Percentiles rank a stretch among this genome's conserved stretches.
These are phyloP conservation scores for Oxygymnocypris stewartii DNA, from an alignment of 2,113 vertebrate genomes.

Conservation along the genomic window DNA sequence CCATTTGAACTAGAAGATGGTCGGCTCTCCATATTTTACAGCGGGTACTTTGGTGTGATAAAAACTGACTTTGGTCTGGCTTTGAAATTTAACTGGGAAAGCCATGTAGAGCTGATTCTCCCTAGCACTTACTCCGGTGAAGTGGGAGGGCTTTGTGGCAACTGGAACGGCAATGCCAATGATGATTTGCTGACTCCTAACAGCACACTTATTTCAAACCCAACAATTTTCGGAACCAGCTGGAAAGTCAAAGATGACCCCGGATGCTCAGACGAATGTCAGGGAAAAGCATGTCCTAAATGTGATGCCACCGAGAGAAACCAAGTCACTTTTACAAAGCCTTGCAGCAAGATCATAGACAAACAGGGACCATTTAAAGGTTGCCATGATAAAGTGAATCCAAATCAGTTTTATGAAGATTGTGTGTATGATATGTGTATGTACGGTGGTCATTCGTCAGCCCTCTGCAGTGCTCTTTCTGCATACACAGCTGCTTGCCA, in stretches of 20 bases:
- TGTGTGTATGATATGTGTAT: slow-evolving; percentile 70
- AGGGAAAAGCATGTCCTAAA: slow-evolving; percentile 45
- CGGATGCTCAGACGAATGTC: slow-evolving; percentile 53
- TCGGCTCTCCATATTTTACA: slow-evolving; percentile 46
- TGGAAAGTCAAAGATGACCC: slow-evolving; percentile 61
- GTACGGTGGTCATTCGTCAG: slow-evolving; percentile 62
- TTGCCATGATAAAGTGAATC: slow-evolving; percentile 60
- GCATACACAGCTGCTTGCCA: slow-evolving; percentile 68
- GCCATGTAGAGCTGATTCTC: slow-evolving; percentile 63
- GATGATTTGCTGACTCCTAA: slow-evolving; percentile 59
- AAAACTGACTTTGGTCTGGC: slow-evolving; percentile 61
- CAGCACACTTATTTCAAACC: background rate
- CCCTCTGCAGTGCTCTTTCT: slow-evolving; percentile 62
- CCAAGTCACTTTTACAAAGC: slow-evolving; percentile 53
- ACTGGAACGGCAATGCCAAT: slow-evolving; percentile 52
- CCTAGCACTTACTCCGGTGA: slow-evolving; percentile 59
- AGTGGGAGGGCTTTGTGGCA: slow-evolving; percentile 72
- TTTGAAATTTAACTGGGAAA: slow-evolving; percentile 72
- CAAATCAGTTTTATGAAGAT: slow-evolving; percentile 60
- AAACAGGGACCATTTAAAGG: slow-evolving; percentile 61
- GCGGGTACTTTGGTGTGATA: slow-evolving; percentile 63
- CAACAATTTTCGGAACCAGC: slow-evolving; percentile 46
- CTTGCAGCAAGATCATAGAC: slow-evolving; percentile 66
- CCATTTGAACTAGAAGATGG: slow-evolving; percentile 45
- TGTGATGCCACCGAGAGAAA: slow-evolving; percentile 52